Conservation (phyloP, 2,797 vertebrate genomes). For the Sebastes steindachneri region DNA sequence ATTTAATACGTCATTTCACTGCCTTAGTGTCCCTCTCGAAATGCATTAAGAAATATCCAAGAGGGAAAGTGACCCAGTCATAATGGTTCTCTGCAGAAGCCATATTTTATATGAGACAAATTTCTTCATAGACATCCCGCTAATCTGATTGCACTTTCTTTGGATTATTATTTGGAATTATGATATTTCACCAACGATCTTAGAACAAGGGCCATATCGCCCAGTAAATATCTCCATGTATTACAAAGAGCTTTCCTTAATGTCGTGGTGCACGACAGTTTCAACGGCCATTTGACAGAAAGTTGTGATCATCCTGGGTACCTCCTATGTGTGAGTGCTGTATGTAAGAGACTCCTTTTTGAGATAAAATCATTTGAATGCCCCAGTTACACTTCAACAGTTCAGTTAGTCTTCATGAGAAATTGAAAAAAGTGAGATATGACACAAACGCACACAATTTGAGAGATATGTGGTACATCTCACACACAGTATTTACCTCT, state of each 20-base stretch:
- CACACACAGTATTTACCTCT: background rate
- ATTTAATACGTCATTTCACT: background rate
- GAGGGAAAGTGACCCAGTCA: background rate
- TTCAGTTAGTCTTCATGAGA: background rate
- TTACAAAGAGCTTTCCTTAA: background rate
- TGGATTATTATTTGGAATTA: conserved; percentile 14
- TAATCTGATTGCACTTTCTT: background rate
- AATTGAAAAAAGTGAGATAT: conserved; percentile 18
- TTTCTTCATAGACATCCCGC: background rate
- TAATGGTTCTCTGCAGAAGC: background rate
- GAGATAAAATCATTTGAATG: conserved; percentile 31
- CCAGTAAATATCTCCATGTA: background rate
- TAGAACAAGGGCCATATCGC: background rate
- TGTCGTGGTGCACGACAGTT: background rate
- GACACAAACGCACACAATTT: background rate
- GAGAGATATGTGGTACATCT: background rate
- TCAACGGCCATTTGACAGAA: background rate
- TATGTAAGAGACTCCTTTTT: conserved; percentile 1
- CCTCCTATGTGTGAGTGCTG: background rate
- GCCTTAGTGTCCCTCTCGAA: background rate
- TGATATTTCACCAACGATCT: background rate
- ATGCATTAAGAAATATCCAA: conserved; percentile 3
- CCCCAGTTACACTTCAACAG: conserved; percentile 12
- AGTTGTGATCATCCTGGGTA: background rate
- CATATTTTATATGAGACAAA: background rate